phyloP scores from a whole-genome alignment of 2,888 invertebrate genomes.

The Tachina lurida region DNA sequence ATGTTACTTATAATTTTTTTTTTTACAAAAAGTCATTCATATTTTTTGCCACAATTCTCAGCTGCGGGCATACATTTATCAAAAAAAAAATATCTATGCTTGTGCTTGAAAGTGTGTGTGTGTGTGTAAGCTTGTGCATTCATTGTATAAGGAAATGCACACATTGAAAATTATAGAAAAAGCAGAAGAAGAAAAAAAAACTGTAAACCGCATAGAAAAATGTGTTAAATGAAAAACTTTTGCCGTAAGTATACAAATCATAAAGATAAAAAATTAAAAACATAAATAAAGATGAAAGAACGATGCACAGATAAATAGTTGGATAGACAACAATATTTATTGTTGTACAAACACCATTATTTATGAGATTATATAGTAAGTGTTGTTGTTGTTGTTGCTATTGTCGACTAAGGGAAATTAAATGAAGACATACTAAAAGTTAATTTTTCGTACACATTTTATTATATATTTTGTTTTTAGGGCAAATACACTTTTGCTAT shows the following conservation, averaged over 20 bases:
- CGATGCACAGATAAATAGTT: not conserved
- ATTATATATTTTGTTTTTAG: not conserved
- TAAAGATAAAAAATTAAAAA: slow-evolving; percentile 23
- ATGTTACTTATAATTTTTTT: not conserved
- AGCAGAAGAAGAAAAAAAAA: slow-evolving; percentile 14
- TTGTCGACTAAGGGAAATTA: not conserved
- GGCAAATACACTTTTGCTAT: not conserved
- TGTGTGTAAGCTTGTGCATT: not conserved
- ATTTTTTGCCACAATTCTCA: slow-evolving; percentile 30
- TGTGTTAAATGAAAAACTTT: slow-evolving; percentile 55
- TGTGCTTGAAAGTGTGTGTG: not conserved
- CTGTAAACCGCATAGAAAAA: slow-evolving; percentile 51
- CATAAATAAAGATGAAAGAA: slow-evolving; percentile 37
- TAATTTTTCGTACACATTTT: not conserved
- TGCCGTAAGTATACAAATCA: not conserved
- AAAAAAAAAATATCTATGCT: not conserved
- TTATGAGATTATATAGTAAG: slow-evolving; percentile 40
- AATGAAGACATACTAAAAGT: slow-evolving; percentile 7
- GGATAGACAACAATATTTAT: slow-evolving; percentile 8
- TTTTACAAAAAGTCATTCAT: not conserved
- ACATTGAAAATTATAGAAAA: slow-evolving; percentile 10
- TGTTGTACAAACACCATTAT: slow-evolving; percentile 39
- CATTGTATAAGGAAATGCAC: slow-evolving; percentile 19
- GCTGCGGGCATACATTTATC: not conserved
- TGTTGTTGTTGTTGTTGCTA: not conserved